Base-by-base conservation (phyloP, 2,888 invertebrate genomes). In the Teleogryllus oceanicus region DNA sequence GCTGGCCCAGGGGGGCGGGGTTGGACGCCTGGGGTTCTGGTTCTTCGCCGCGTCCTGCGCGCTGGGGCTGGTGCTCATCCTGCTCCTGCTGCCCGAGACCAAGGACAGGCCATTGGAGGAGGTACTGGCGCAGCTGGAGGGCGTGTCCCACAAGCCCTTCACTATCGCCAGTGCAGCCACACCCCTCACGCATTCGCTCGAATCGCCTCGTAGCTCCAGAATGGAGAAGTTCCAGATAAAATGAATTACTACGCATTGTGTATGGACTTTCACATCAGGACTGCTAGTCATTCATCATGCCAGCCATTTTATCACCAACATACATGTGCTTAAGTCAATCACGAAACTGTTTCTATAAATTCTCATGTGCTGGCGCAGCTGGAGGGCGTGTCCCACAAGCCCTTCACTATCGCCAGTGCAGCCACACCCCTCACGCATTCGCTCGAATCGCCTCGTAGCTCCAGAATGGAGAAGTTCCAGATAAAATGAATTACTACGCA, bases 21-120 rank as follows among this genome's bases (percentile, higher is more conserved):
- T 13, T 20, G 5, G 50, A 77, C 18, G 49, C 13, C 18, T 49
- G 37, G 11, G n/a, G n/a, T 2, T 84, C 84, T 88, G 88, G 83
- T 79, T 86, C 10, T 89, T 88, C 81, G 87, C 87, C 0, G 50
- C 82, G 0, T 85, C 85, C 24, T 87, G 87, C 83, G 50, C 2
- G n/a, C 2, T 77, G 13, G 77, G 77, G 0, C 8, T 77, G 49
- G 18, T 77, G 2, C n/a, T 77, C n/a, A 50, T 77, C 10, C 2
- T 77, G 11, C 11, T 50, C 10, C 8, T 37, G 5, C n/a, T 77
- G 13, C 77, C 77, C 49, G 77, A 77, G 20, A 77, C 77, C 11
- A 77, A 77, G 20, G 24, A 49, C 49, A n/a, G 49, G 10, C 77
- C 77, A 1, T 11, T 49, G 16, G 77, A 77, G n/a, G 77, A 77